These are phyloP conservation scores for Phengaris alcon DNA, from an alignment of 2,888 invertebrate genomes.

Conservation along the genomic window DNA sequence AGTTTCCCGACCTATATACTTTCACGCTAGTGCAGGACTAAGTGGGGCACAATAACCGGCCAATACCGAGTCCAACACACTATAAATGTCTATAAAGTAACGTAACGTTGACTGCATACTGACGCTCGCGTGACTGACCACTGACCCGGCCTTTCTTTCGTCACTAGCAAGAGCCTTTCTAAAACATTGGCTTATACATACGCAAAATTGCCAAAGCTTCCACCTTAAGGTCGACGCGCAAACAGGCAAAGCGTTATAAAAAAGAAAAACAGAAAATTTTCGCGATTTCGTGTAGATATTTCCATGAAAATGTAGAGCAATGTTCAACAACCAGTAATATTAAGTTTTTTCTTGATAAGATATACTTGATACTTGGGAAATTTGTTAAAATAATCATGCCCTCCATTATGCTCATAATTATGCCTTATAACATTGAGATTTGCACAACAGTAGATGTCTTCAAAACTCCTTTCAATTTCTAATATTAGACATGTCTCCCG, in stretches of 20 bases:
- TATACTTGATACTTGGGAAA: too few species aligned
- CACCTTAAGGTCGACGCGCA: neutral
- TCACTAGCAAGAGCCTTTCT: conserved; percentile 7
- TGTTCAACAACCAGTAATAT: neutral
- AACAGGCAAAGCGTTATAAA: neutral
- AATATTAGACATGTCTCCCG: neutral
- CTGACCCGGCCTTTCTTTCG: conserved; percentile 3
- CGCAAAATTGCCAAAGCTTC: neutral
- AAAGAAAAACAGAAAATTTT: neutral
- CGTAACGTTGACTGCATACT: conserved; percentile 7
- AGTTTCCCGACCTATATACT: neutral
- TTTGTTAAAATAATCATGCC: too few species aligned
- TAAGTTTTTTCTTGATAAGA: too few species aligned
- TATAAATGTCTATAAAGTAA: neutral
- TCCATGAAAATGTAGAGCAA: neutral
- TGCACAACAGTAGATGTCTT: neutral
- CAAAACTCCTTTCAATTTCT: neutral
- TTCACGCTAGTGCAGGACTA: neutral
- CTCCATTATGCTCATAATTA: neutral
- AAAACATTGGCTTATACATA: neutral
- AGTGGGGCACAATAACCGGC: conserved; percentile 15
- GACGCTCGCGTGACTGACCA: conserved; percentile 21
- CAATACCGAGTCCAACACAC: neutral
- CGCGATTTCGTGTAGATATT: neutral
- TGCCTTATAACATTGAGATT: neutral